Percentiles rank a stretch among this genome's conserved stretches.
Conservation (phyloP, 2,888 invertebrate species). For the Vannuccia rotundouncinata region DNA sequence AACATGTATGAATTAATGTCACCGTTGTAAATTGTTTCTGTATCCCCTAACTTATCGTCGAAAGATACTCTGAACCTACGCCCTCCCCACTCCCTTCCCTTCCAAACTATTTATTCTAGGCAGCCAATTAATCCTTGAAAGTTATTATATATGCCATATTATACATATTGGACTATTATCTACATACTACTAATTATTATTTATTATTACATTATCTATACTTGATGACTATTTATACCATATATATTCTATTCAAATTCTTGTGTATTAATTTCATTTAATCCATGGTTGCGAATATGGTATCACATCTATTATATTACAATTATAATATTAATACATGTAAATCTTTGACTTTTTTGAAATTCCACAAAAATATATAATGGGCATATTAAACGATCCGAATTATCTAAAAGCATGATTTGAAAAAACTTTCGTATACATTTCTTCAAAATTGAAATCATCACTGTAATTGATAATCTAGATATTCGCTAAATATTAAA, state of each 20-base stretch:
- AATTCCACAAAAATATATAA: no score
- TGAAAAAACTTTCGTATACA: no score
- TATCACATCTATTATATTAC: slow-evolving; percentile 8
- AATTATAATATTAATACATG: not conserved
- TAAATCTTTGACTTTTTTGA: not conserved
- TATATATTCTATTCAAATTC: not conserved
- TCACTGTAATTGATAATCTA: no score
- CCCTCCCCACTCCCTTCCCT: not conserved
- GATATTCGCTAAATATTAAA: no score
- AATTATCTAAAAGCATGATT: no score
- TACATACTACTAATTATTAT: no score
- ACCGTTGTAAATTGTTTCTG: slow-evolving; percentile 6
- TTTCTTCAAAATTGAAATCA: no score
- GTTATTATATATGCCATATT: slow-evolving; percentile 22
- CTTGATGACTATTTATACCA: not conserved
- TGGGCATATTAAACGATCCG: no score
- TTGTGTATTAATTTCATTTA: slow-evolving; percentile 19
- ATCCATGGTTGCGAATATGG: slow-evolving; percentile 9
- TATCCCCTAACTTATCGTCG: not conserved
- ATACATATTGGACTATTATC: no score
- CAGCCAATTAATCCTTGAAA: slow-evolving; percentile 14
- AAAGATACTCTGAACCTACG: not conserved
- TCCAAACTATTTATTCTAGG: slow-evolving; percentile 15
- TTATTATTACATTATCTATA: no score
- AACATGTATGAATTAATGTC: not conserved